Evolutionary conservation across 1,140 invertebrate species (phyloP).

Genomic region (Aphelenchoides besseyi): DNA sequence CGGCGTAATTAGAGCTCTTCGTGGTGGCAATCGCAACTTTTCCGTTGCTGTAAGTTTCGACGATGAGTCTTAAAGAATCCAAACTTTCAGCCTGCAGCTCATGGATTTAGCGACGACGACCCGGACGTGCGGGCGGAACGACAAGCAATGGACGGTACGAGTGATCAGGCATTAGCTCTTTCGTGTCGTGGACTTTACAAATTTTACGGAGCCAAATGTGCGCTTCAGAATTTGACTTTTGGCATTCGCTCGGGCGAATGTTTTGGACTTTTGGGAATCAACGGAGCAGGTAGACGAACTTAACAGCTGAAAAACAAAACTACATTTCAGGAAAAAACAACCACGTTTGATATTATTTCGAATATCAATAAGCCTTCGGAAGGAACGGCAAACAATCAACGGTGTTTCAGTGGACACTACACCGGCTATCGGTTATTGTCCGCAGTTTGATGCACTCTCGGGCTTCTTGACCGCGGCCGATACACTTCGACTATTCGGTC

Average conservation of each 20-base stretch:
- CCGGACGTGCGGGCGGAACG: slow-evolving; percentile 31
- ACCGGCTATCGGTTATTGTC: slow-evolving; percentile 39
- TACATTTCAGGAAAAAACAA: slow-evolving; percentile 35
- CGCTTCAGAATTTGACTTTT: slow-evolving; percentile 36
- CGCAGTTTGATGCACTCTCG: slow-evolving; percentile 37
- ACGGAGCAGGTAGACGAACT: slow-evolving; percentile 6
- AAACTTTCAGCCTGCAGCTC: background rate
- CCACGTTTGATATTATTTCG: slow-evolving; percentile 41
- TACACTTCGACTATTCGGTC: slow-evolving; percentile 28
- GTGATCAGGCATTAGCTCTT: slow-evolving; percentile 20
- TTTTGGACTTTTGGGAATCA: slow-evolving; percentile 34
- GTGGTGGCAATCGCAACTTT: slow-evolving; percentile 1
- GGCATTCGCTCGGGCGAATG: slow-evolving; percentile 29
- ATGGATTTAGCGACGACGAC: slow-evolving; percentile 24
- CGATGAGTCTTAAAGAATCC: background rate
- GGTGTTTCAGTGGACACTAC: slow-evolving; percentile 21
- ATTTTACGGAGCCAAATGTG: slow-evolving; percentile 29
- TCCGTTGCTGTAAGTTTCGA: background rate
- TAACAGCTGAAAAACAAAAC: background rate
- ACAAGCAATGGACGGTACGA: background rate
- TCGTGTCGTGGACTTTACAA: slow-evolving; percentile 30
- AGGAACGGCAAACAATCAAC: slow-evolving; percentile 24
- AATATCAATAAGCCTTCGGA: background rate
- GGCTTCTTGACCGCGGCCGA: slow-evolving; percentile 26
- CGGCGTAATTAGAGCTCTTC: background rate